phyloP scores from a whole-genome alignment of 2,888 invertebrate species.

The Drosophila parthenogenetica region DNA sequence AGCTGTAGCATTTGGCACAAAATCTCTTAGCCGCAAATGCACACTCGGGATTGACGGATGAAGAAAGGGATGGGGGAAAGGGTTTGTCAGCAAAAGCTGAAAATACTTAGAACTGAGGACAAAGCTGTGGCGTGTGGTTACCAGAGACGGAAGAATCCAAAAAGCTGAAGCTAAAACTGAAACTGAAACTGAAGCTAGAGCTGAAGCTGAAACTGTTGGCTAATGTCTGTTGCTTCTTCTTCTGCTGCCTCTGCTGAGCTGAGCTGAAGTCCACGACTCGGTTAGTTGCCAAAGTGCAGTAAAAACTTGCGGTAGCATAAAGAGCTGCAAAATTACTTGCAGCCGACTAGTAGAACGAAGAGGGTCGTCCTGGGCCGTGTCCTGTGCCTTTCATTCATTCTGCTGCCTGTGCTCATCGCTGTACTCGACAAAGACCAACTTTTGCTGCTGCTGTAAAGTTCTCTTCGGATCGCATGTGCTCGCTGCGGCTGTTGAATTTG shows the following conservation, averaged over 20 bases:
- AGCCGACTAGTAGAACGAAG: conserved; percentile 26
- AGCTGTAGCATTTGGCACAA: conserved; percentile 31
- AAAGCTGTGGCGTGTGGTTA: conserved; percentile 20
- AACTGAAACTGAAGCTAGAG: conserved; percentile 2
- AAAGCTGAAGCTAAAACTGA: conserved; percentile 18
- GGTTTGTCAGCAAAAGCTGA: conserved; percentile 23
- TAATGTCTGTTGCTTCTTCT: not conserved
- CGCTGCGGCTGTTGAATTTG: conserved; percentile 76
- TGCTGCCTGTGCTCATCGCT: not conserved
- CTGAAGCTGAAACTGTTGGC: conserved; percentile 9
- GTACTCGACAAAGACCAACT: conserved; percentile 69
- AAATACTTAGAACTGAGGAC: conserved; percentile 10
- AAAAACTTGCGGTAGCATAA: conserved; percentile 80
- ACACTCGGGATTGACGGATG: conserved; percentile 34
- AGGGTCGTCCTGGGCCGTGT: conserved; percentile 50
- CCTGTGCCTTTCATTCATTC: conserved; percentile 21
- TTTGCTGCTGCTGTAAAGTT: conserved; percentile 63
- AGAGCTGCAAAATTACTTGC: conserved; percentile 74
- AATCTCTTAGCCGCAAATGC: conserved; percentile 59
- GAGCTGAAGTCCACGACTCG: conserved; percentile 47
- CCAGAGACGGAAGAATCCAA: conserved; percentile 7
- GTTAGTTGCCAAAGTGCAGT: conserved; percentile 75
- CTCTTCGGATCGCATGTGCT: conserved; percentile 70
- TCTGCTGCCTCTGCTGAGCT: not conserved
- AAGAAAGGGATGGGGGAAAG: too few relatives aligned